phyloP scores from a whole-genome alignment of 2,888 invertebrate genomes.

The Epinotia ramella region DNA sequence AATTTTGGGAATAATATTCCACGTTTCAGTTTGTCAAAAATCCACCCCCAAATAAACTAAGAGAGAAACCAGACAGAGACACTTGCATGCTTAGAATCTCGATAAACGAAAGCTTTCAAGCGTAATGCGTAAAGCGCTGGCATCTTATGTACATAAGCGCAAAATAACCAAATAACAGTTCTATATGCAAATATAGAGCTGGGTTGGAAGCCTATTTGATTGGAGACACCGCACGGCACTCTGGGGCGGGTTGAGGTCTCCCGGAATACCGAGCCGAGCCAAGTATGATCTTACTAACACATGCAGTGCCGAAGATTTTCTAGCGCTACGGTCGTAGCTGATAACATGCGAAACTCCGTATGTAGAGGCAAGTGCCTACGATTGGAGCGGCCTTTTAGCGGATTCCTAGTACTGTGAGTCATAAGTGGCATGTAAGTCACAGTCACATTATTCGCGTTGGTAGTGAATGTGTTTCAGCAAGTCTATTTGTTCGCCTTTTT shows the following conservation, averaged over 20 bases:
- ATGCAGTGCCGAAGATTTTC: too few relatives aligned
- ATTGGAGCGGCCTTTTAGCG: too few relatives aligned
- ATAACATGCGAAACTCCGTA: too few relatives aligned
- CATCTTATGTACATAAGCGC: conserved; percentile 33
- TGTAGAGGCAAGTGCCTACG: too few relatives aligned
- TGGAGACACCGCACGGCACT: conserved; percentile 9
- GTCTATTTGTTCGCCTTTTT: too few relatives aligned
- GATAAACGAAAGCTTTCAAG: conserved; percentile 25
- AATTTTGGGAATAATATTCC: too few relatives aligned
- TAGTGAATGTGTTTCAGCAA: too few relatives aligned
- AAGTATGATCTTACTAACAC: too few relatives aligned
- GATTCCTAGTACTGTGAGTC: too few relatives aligned
- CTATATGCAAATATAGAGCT: conserved; percentile 39
- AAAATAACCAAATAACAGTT: conserved; percentile 42
- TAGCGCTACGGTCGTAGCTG: too few relatives aligned
- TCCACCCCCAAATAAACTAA: not conserved
- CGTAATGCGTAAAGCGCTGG: conserved; percentile 10
- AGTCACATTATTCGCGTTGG: too few relatives aligned
- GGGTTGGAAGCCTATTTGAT: conserved; percentile 39
- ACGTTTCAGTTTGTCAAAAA: not conserved
- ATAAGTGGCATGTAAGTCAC: too few relatives aligned
- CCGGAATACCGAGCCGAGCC: not conserved
- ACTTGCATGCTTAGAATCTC: not conserved
- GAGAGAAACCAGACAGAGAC: conserved; percentile 4
- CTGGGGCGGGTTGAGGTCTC: not conserved